Percentiles rank a stretch among this genome's conserved stretches.
Evolutionary conservation across 1,140 invertebrate genomes (phyloP).

Genomic region (Brachionus rotundiformis): DNA sequence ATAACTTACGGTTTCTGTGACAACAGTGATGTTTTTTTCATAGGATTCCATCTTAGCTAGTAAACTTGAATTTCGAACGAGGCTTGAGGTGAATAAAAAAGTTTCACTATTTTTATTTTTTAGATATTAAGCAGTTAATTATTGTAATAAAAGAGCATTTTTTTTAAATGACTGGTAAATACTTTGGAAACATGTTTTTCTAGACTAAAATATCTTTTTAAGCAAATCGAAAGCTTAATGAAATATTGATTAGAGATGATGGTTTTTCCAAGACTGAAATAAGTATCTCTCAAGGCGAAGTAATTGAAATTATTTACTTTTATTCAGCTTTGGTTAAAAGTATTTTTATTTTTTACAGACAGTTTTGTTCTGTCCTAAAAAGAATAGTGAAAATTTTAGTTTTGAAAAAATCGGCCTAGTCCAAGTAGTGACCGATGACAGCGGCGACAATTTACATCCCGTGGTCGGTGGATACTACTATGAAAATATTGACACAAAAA

Average conservation of each 20-base stretch:
- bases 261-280: conserved; percentile 47
- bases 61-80: neutral
- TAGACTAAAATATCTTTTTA: neutral
- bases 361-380: neutral
- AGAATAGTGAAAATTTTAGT: neutral
- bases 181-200: neutral
- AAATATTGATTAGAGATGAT: conserved; percentile 22
- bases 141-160: neutral
- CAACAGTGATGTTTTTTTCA: conserved; percentile 33
- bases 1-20: conserved; percentile 36
- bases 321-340: neutral
- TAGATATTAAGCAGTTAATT: neutral
- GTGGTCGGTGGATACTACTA: conserved; percentile 61
- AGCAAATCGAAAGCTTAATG: conserved; percentile 45
- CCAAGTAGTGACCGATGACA: conserved; percentile 64
- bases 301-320: neutral
- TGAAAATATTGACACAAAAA: conserved; percentile 55
- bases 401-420: conserved; percentile 17
- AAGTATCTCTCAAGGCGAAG: conserved; percentile 41
- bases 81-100: neutral
- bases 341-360: neutral
- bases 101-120: neutral
- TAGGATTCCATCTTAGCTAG: neutral
- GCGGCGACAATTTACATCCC: conserved; percentile 56
- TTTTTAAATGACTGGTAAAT: conserved; percentile 28